These are phyloP conservation scores for Sympetrum striolatum DNA, from an alignment of 2,888 invertebrate genomes.

Conservation along the genomic window DNA sequence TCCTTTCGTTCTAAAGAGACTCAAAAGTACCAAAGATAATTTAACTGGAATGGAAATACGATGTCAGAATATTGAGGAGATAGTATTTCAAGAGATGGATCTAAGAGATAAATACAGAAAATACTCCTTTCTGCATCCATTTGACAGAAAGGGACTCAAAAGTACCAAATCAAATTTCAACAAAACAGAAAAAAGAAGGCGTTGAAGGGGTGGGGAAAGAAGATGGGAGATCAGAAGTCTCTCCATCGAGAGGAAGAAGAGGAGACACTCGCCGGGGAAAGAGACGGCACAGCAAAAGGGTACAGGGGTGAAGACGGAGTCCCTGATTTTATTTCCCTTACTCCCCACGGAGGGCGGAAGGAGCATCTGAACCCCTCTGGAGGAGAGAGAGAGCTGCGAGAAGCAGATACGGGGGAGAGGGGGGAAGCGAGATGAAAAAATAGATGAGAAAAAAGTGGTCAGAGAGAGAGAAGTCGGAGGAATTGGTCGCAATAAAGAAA, in stretches of 20 bases:
- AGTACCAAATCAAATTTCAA: neutral
- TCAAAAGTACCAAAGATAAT: too few relatives aligned
- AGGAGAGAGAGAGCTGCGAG: neutral
- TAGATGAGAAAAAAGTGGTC: conserved; percentile 3
- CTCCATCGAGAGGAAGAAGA: neutral
- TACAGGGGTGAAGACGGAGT: neutral
- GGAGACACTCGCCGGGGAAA: too few relatives aligned
- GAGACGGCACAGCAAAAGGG: neutral
- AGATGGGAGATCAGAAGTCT: neutral
- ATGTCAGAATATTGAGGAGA: too few relatives aligned
- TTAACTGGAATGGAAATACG: too few relatives aligned
- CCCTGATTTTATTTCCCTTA: neutral
- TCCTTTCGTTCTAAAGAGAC: too few relatives aligned
- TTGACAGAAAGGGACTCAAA: too few relatives aligned
- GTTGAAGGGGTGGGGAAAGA: neutral
- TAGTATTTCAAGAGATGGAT: too few relatives aligned
- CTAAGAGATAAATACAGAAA: too few relatives aligned
- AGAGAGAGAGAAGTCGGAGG: neutral
- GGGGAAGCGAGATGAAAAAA: conserved; percentile 1
- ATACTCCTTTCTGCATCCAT: too few relatives aligned
- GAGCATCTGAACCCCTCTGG: neutral
- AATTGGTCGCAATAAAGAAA: conserved; percentile 9
- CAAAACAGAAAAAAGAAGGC: neutral
- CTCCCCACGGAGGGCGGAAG: neutral
- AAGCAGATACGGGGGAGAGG: neutral